Evolutionary conservation across 2,888 invertebrate species (phyloP), one percentile per base, ranked within the genome.

Genomic region (Polyommatus icarus): DNA sequence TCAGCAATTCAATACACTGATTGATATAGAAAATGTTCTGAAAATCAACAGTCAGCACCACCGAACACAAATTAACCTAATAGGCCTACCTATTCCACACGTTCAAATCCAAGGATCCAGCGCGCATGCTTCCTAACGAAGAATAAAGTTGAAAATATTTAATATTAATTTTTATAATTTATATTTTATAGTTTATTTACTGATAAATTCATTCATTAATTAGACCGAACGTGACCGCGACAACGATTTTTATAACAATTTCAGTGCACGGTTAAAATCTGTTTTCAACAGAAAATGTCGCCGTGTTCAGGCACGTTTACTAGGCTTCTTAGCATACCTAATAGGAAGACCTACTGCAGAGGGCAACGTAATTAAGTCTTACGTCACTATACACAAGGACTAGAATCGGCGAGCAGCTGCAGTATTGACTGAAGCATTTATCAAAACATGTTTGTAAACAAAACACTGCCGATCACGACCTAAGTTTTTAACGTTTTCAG

Each of bases 371-470:
- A 71, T 32, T 36, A 71, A 40, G 40, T 40, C 72, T 72, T 72
- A 72, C 72, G 72, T 72, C 36, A 36, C 40, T 40, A 10, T 40
- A 72, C 36, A 20, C 40, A 72, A 72, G 20, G 36, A 72, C 72
- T 72, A 72, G 40, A 40, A 40, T 72, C 10, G 72, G n/a, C n/a
- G 40, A 72, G 72, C 72, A 72, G 36, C 36, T 20, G 72, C 24
- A 20, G 40, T 72, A 72, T 72, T 72, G 36, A 72, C 72, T 12
- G 20, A 40, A 20, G n/a, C 20, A 72, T 72, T 72, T 72, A 72
- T 72, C 72, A 72, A 72, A 36, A 72, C 72, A 72, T 72, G 72
- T 72, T 72, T 72, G 72, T 72, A 72, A 72, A 72, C 72, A 72
- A 72, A 72, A 72, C 72, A 72, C 72, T n/a, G 36, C 3, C 18